phyloP scores from a whole-genome alignment of 2,888 invertebrate species.

The Agonopterix subpropinquella region DNA sequence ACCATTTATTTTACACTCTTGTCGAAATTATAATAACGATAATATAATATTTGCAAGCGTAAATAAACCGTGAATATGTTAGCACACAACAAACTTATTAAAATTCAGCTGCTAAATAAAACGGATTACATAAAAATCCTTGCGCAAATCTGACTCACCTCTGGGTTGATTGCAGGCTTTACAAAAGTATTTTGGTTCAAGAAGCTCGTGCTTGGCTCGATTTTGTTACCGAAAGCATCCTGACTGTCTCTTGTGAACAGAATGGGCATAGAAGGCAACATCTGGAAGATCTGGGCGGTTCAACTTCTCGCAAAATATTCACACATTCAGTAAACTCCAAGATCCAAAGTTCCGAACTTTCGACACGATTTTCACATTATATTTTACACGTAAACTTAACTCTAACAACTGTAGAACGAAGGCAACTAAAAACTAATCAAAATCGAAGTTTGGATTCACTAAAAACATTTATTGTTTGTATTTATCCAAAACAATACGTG shows the following conservation, averaged over 20 bases:
- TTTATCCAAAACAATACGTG: slow-evolving; percentile 37
- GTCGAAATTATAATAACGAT: too few species aligned
- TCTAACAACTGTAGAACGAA: slow-evolving; percentile 19
- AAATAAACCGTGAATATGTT: too few species aligned
- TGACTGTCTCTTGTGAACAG: slow-evolving; percentile 65
- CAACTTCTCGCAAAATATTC: slow-evolving; percentile 28
- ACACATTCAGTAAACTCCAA: slow-evolving; percentile 10
- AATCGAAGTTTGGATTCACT: slow-evolving; percentile 23
- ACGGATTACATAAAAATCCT: slow-evolving; percentile 22
- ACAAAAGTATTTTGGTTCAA: slow-evolving; percentile 42
- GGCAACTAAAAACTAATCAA: slow-evolving; percentile 27
- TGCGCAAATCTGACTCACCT: slow-evolving; percentile 44
- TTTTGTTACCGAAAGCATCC: slow-evolving; percentile 68
- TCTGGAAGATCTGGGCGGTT: slow-evolving; percentile 39
- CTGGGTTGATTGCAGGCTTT: slow-evolving; percentile 41
- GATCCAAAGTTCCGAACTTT: slow-evolving; percentile 8
- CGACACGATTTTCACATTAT: slow-evolving; percentile 34
- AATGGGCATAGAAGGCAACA: slow-evolving; percentile 73
- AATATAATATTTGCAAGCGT: too few species aligned
- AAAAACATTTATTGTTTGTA: slow-evolving; percentile 39
- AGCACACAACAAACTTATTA: too few species aligned
- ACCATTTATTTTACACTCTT: too few species aligned
- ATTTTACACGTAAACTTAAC: slow-evolving; percentile 24
- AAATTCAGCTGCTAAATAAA: neutral
- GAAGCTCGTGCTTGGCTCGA: slow-evolving; percentile 60